Conservation (phyloP, 2,113 vertebrate genomes). For the Pseudois nayaur region DNA sequence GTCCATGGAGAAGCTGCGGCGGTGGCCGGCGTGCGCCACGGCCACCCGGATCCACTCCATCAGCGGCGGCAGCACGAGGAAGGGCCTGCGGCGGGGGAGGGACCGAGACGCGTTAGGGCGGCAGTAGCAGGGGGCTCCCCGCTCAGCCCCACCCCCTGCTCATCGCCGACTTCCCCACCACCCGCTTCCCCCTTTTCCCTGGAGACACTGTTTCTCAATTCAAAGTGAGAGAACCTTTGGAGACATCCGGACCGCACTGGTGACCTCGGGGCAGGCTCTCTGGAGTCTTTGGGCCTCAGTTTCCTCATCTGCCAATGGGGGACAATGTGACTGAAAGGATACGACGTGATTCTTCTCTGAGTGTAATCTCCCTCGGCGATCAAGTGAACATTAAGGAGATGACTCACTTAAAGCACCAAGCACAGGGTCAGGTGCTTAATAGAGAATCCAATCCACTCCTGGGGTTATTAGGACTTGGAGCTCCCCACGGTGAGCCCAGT, state of each 20-base stretch:
- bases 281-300: constrained; percentile 46
- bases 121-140: neutral
- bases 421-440: neutral
- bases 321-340: neutral
- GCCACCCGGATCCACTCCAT: constrained; percentile 99
- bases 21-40: constrained; percentile 93
- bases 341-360: neutral
- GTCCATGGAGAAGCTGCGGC: constrained; percentile 97
- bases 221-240: constrained; percentile 18
- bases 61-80: constrained; percentile 94
- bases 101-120: constrained; percentile 17
- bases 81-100: constrained; percentile 87
- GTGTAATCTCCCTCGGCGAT: neutral
- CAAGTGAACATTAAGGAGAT: constrained; percentile 12
- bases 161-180: rapidly evolving
- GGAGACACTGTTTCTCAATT: neutral
- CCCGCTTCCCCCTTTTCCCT: neutral
- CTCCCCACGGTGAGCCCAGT: neutral
- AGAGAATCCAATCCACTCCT: neutral
- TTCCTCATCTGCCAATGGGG: constrained; percentile 57
- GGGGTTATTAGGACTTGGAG: neutral
- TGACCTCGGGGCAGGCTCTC: constrained; percentile 22
- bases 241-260: constrained; percentile 59
- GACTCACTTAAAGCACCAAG: constrained; percentile 56
- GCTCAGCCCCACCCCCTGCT: neutral